phyloP scores from a whole-genome alignment of 1,140 invertebrate species.

The Oryzaephilus surinamensis region DNA sequence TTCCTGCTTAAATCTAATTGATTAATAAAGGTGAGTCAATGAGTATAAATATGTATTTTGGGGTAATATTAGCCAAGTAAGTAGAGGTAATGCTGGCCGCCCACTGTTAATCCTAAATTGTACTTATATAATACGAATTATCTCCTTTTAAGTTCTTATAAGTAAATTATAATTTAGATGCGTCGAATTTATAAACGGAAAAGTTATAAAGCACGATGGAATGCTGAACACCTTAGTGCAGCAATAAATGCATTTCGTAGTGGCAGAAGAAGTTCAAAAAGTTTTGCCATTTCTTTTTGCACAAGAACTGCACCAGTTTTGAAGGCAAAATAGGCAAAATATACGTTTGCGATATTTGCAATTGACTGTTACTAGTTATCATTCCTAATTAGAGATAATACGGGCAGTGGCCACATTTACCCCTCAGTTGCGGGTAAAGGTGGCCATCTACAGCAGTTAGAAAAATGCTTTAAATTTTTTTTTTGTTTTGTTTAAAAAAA shows the following conservation, averaged over 20 bases:
- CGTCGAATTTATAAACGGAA: background rate
- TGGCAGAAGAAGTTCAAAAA: background rate
- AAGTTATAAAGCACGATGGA: background rate
- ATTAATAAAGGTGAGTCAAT: background rate
- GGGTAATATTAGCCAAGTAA: background rate
- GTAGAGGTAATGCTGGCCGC: background rate
- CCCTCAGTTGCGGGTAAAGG: too few relatives aligned
- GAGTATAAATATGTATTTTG: background rate
- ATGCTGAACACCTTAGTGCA: background rate
- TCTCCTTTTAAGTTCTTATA: too few relatives aligned
- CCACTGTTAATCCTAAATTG: background rate
- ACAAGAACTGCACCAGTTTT: background rate
- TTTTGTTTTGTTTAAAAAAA: too few relatives aligned
- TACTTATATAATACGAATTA: background rate
- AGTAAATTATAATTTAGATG: background rate
- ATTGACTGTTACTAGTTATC: too few relatives aligned
- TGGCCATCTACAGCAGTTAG: too few relatives aligned
- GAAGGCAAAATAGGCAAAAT: too few relatives aligned
- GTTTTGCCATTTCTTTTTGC: background rate
- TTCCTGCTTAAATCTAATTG: background rate
- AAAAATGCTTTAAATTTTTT: too few relatives aligned
- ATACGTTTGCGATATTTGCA: too few relatives aligned
- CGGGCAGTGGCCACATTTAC: too few relatives aligned
- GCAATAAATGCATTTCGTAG: background rate
- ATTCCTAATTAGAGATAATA: too few relatives aligned